These are phyloP conservation scores for Eudasyphora cyanicolor DNA, from an alignment of 2,888 invertebrate species.

Conservation along the genomic window DNA sequence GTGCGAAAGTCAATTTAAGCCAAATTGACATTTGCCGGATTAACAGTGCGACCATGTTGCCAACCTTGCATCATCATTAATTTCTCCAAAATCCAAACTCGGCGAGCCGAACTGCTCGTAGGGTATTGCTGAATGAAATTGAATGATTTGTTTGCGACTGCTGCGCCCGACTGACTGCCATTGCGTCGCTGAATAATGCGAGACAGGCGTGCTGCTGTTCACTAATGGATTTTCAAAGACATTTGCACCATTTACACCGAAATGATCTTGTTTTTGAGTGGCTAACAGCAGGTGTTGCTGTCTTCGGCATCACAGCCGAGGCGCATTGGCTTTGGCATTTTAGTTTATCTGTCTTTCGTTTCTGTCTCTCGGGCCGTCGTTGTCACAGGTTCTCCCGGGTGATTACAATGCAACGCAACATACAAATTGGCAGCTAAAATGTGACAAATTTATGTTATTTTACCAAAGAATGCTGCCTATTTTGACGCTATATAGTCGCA, in stretches of 20 bases:
- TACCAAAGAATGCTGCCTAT: conserved; percentile 60
- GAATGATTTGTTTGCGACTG: conserved; percentile 52
- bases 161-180: neutral
- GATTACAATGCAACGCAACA: conserved; percentile 56
- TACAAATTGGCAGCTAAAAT: conserved; percentile 66
- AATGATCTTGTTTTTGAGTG: conserved; percentile 61
- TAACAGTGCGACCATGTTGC: too few relatives aligned
- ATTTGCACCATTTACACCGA: conserved; percentile 55
- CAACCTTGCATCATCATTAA: too few relatives aligned
- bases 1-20: too few relatives aligned
- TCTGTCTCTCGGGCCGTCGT: neutral
- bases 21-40: too few relatives aligned
- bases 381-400: neutral
- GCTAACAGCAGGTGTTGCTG: conserved; percentile 64
- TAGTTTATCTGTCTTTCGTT: neutral
- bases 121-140: conserved; percentile 10
- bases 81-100: neutral
- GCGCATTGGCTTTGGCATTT: neutral
- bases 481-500: neutral
- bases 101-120: neutral
- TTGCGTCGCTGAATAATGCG: conserved; percentile 45
- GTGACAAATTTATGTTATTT: conserved; percentile 66
- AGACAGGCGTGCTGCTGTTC: conserved; percentile 47
- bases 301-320: conserved; percentile 54
- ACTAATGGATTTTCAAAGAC: conserved; percentile 64